phyloP scores from a whole-genome alignment of 1,140 invertebrate species.

The Uloborus diversus region DNA sequence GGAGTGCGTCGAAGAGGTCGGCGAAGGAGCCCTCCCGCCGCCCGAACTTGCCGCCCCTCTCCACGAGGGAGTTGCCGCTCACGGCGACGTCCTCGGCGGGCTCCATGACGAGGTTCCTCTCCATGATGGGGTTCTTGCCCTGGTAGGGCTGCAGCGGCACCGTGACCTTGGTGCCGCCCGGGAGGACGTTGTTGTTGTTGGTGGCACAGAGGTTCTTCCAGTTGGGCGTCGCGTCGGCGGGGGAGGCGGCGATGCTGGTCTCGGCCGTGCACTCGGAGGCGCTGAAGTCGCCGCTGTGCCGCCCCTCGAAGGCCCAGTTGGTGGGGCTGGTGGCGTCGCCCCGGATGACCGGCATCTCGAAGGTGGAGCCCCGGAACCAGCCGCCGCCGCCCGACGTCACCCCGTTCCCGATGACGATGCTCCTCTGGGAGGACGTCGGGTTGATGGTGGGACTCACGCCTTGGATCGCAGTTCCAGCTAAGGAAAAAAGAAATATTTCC shows the following conservation, averaged over 20 bases:
- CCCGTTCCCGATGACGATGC: not conserved
- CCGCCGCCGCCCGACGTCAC: slow-evolving; percentile 11
- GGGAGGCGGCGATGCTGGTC: slow-evolving; percentile 66
- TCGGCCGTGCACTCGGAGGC: slow-evolving; percentile 67
- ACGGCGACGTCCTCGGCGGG: slow-evolving; percentile 72
- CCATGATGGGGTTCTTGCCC: slow-evolving; percentile 87
- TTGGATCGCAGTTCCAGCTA: slow-evolving; percentile 66
- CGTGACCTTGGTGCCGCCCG: slow-evolving; percentile 62
- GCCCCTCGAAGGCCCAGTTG: slow-evolving; percentile 18
- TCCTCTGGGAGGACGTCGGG: slow-evolving; percentile 60
- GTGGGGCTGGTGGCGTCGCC: slow-evolving; percentile 21
- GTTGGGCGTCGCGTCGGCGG: slow-evolving; percentile 62
- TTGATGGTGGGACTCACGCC: slow-evolving; percentile 72
- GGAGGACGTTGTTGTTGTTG: slow-evolving; percentile 31
- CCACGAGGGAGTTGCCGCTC: slow-evolving; percentile 74
- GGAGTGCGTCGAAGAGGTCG: slow-evolving; percentile 65
- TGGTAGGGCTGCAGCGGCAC: slow-evolving; percentile 78
- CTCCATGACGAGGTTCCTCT: slow-evolving; percentile 79
- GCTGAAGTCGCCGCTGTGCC: slow-evolving; percentile 58
- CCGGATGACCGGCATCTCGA: slow-evolving; percentile 22
- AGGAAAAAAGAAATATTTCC: slow-evolving; percentile 17
- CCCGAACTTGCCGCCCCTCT: slow-evolving; percentile 68
- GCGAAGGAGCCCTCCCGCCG: slow-evolving; percentile 65
- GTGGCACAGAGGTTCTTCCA: slow-evolving; percentile 57
- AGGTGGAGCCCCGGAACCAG: slow-evolving; percentile 35